Percentiles rank a stretch among this genome's conserved stretches.
Conservation (phyloP, 2,888 invertebrate species). For the Drosophila longiperda region DNA sequence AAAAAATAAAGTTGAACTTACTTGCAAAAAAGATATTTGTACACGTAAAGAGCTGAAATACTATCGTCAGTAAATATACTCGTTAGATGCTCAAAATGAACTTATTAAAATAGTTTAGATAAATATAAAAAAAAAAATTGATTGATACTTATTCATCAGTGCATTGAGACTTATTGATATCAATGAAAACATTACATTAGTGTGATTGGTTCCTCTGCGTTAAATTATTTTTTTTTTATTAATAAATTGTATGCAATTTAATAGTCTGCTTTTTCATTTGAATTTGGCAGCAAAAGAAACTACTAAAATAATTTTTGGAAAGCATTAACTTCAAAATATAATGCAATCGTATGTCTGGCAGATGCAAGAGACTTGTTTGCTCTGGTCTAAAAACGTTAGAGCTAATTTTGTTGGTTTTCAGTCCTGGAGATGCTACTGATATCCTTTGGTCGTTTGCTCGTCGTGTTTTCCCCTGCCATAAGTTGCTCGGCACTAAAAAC, state of each 20-base stretch:
- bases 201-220: not conserved
- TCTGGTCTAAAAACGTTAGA: slow-evolving; percentile 18
- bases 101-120: not conserved
- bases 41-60: not conserved
- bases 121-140: not conserved
- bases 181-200: not conserved
- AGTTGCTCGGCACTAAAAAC: slow-evolving; percentile 51
- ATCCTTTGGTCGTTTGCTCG: slow-evolving; percentile 59
- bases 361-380: slow-evolving; percentile 43
- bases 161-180: not conserved
- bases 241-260: not conserved
- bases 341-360: slow-evolving; percentile 16
- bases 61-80: not conserved
- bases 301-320: slow-evolving; percentile 37
- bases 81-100: not conserved
- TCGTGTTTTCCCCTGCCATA: slow-evolving; percentile 73
- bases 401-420: slow-evolving; percentile 6
- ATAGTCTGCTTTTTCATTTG: not conserved
- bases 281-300: slow-evolving; percentile 9
- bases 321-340: slow-evolving; percentile 11
- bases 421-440: slow-evolving; percentile 22
- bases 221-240: not conserved
- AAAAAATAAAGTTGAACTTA: not conserved
- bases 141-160: not conserved
- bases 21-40: slow-evolving; percentile 13